Evolutionary conservation across 2,797 vertebrate genomes (phyloP).

Genomic region (Pantherophis vulpinus): DNA sequence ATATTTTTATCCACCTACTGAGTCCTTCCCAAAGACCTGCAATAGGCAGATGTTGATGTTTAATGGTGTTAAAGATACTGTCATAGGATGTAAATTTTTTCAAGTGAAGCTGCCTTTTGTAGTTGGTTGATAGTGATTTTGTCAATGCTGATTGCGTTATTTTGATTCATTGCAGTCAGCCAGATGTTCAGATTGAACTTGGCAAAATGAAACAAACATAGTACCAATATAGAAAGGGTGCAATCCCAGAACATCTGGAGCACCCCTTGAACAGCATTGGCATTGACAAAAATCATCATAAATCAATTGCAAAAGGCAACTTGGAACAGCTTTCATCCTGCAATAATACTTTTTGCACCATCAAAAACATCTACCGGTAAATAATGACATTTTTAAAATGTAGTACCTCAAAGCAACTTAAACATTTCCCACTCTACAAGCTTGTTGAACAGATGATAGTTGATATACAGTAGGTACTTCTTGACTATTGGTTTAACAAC

Average conservation of each 20-base stretch:
- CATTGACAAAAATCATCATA: neutral
- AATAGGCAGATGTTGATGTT: neutral
- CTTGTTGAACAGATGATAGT: neutral
- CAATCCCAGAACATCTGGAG: neutral
- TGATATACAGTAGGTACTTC: neutral
- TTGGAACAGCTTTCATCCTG: neutral
- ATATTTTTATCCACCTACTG: neutral
- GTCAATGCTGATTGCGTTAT: neutral
- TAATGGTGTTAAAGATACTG: neutral
- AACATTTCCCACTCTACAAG: neutral
- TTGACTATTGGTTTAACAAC: neutral
- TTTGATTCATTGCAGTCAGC: neutral
- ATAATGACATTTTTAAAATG: neutral
- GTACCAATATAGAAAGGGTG: neutral
- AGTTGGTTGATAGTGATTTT: neutral
- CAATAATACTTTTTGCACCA: neutral
- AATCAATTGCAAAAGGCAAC: neutral
- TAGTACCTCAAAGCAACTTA: neutral
- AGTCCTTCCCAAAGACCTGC: neutral
- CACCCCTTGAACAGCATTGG: neutral
- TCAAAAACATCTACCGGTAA: neutral
- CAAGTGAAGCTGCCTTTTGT: neutral
- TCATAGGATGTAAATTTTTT: neutral
- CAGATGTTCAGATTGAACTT: neutral
- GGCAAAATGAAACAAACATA: neutral